Evolutionary conservation across 2,797 vertebrate species (phyloP).

Genomic region (Lepus townsendii): DNA sequence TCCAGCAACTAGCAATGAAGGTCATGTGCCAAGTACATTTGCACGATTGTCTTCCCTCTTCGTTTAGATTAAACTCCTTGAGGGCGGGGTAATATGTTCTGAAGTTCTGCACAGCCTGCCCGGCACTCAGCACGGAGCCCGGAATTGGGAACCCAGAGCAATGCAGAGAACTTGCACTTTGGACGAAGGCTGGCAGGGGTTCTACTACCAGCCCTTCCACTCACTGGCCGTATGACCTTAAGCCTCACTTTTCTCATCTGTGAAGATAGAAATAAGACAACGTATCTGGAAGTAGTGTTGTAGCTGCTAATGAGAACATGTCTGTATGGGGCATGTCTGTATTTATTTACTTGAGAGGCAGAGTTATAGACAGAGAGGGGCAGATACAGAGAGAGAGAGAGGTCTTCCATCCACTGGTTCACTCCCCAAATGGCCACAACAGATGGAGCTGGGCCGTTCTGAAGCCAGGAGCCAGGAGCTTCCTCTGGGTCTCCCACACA

Average conservation of each 20-base stretch:
- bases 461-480: no score
- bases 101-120: not conserved
- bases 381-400: no score
- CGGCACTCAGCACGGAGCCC: not conserved
- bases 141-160: not conserved
- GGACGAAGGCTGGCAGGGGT: not conserved
- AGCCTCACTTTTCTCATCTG: not conserved
- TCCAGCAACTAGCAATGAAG: not conserved
- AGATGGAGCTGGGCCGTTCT: no score
- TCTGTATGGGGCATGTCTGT: no score
- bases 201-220: not conserved
- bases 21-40: not conserved
- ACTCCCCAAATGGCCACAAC: no score
- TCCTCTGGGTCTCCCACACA: no score
- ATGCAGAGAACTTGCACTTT: not conserved
- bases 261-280: not conserved
- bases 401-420: no score
- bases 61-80: not conserved
- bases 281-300: not conserved
- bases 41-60: not conserved
- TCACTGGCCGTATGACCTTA: not conserved
- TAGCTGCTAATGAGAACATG: not conserved
- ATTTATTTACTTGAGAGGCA: no score
- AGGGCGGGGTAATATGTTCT: not conserved
- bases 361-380: no score